Conservation (phyloP, 1,140 invertebrate genomes). For the Drosophila tristis region DNA sequence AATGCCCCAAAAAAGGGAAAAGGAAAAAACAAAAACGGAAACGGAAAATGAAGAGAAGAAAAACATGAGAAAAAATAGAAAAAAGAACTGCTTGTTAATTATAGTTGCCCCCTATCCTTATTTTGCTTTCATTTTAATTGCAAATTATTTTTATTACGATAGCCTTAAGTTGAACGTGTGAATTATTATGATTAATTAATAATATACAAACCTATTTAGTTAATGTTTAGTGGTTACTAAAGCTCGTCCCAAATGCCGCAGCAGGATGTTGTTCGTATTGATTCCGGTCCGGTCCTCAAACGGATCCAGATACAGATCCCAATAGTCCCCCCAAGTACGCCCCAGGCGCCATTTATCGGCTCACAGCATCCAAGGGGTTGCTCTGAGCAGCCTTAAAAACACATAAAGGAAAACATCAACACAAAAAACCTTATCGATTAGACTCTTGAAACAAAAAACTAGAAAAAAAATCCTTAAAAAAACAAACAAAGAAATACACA, state of each 20-base stretch:
- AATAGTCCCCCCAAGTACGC: conserved; percentile 19
- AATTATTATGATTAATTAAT: conserved; percentile 73
- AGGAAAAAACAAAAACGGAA: conserved; percentile 41
- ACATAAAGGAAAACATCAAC: conserved; percentile 3
- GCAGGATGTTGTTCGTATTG: conserved; percentile 40
- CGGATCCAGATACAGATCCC: not conserved
- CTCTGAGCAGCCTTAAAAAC: conserved; percentile 56
- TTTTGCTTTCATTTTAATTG: conserved; percentile 73
- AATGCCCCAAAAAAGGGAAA: conserved; percentile 49
- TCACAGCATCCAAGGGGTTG: conserved; percentile 49
- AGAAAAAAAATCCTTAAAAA: conserved; percentile 28
- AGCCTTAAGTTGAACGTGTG: conserved; percentile 66
- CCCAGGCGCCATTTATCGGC: conserved; percentile 47
- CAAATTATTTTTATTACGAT: conserved; percentile 73
- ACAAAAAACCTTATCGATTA: conserved; percentile 43
- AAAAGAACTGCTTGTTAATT: conserved; percentile 75
- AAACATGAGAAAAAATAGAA: conserved; percentile 40
- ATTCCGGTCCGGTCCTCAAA: not conserved
- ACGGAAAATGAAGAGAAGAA: conserved; percentile 34
- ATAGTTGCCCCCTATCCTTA: conserved; percentile 63
- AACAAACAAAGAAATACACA: conserved; percentile 26
- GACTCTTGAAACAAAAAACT: conserved; percentile 51
- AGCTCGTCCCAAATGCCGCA: conserved; percentile 68
- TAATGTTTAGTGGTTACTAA: conserved; percentile 72
- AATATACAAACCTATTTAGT: conserved; percentile 68